Evolutionary conservation across 2,888 invertebrate species (phyloP), one percentile per base, ranked within the genome.

Genomic region (Artemia sinica): DNA sequence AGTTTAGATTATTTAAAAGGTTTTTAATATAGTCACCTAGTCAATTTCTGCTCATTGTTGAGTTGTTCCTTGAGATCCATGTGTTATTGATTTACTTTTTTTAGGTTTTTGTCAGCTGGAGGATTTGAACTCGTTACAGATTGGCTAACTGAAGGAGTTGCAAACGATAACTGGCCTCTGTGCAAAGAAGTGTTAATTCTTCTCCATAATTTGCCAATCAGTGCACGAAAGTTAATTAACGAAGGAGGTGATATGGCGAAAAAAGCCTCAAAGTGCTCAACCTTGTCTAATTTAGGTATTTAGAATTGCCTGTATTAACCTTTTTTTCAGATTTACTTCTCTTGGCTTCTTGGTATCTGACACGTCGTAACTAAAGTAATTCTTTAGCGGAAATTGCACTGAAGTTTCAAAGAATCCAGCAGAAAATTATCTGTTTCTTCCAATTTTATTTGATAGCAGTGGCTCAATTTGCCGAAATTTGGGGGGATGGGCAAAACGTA

Each of bases 31-130:
- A n/a, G n/a, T n/a, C n/a, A n/a, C n/a, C n/a, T n/a, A n/a, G 13
- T 58, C 8, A 58, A n/a, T 58, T 58, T 58, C 58, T 58, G 58
- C 6, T 58, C 58, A 6, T 58, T 58, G 58, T 6, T 14, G 4
- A 58, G 52, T 51, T 51, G 52, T n/a, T n/a, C 11, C 52, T n/a
- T 4, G 58, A 3, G 13, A 52, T 14, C 58, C 58, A 8, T 58
- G 13, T 58, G 10, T 18, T 18, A 8, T 9, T 58, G n/a, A 58
- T 58, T 58, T 14, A 58, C 58, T 8, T 58, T 8, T 58, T 58
- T 8, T 58, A 58, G 58, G 58, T 58, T 58, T 58, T 58, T 58
- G 58, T 58, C 58, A 14, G 58, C 58, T 58, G 58, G 58, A 14
- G 58, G 58, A 8, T 58, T n/a, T n/a, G 58, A 18, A 14, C 58